Evolutionary conservation across 2,797 vertebrate genomes (phyloP).

Genomic region (Propithecus deckenii): DNA sequence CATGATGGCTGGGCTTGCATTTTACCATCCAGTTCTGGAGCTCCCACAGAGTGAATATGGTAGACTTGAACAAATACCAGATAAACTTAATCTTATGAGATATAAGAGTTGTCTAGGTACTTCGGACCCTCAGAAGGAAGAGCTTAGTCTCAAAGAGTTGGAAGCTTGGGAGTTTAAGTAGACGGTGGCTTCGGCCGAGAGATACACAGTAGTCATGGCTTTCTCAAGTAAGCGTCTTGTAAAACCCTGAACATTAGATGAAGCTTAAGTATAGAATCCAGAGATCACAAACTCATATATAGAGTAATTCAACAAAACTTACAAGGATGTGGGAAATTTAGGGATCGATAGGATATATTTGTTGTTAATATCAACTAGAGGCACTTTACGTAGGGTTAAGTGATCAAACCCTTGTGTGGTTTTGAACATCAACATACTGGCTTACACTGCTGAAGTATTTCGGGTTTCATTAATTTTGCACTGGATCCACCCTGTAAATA

Average conservation of each 20-base stretch:
- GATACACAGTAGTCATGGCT: not conserved
- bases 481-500: slow-evolving; percentile 71
- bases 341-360: not conserved
- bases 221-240: rapidly evolving
- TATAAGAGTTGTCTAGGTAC: not conserved
- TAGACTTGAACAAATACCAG: slow-evolving; percentile 54
- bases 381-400: slow-evolving; percentile 77
- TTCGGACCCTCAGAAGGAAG: not conserved
- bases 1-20: not conserved
- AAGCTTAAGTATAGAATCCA: not conserved
- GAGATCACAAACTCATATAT: not conserved
- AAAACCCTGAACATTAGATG: not conserved
- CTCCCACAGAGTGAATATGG: not conserved
- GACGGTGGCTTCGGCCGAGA: not conserved
- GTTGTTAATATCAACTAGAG: slow-evolving; percentile 30
- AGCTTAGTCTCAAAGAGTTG: not conserved
- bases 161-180: not conserved
- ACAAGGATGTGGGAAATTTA: not conserved
- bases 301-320: not conserved
- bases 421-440: slow-evolving; percentile 68
- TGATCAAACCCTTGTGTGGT: not conserved
- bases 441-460: slow-evolving; percentile 61
- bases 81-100: slow-evolving; percentile 36
- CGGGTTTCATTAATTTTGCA: slow-evolving; percentile 77
- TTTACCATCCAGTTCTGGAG: not conserved